Percentiles rank a stretch among this genome's conserved stretches.
Conservation (phyloP, 2,888 invertebrate genomes). For the Fissipunctia ypsillon region DNA sequence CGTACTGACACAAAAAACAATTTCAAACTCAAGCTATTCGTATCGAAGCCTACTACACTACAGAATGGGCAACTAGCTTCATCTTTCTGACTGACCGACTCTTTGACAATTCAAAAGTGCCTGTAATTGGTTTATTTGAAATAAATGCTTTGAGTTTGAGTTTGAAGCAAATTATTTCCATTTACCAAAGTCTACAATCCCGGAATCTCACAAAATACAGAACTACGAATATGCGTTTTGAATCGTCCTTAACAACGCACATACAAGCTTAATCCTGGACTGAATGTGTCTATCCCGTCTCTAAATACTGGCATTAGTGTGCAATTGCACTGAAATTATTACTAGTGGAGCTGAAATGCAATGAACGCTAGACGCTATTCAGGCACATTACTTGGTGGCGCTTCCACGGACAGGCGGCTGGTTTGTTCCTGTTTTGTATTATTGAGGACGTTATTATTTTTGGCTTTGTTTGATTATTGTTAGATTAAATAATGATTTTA, state of each 20-base stretch:
- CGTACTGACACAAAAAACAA: neutral
- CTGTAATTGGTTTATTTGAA: no score
- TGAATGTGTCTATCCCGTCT: conserved; percentile 51
- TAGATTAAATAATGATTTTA: neutral
- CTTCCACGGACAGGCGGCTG: conserved; percentile 13
- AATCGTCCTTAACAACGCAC: conserved; percentile 20
- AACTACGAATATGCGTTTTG: conserved; percentile 11
- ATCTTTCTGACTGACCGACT: no score
- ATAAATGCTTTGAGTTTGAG: no score
- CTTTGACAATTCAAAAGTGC: no score
- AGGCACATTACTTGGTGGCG: conserved; percentile 30
- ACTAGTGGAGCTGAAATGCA: conserved; percentile 34
- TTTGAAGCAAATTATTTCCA: neutral
- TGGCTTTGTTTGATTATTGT: neutral
- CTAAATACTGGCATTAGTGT: conserved; percentile 55
- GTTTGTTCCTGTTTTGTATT: conserved; percentile 22
- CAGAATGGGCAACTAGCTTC: no score
- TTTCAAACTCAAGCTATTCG: neutral
- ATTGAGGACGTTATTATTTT: conserved; percentile 26
- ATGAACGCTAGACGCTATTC: conserved; percentile 48
- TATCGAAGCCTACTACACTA: no score
- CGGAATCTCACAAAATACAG: neutral
- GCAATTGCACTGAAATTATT: conserved; percentile 48
- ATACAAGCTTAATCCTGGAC: conserved; percentile 40
- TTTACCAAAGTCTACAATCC: neutral